These are phyloP conservation scores for Zootermopsis nevadensis DNA, from an alignment of 2,888 invertebrate species.

Conservation along the genomic window DNA sequence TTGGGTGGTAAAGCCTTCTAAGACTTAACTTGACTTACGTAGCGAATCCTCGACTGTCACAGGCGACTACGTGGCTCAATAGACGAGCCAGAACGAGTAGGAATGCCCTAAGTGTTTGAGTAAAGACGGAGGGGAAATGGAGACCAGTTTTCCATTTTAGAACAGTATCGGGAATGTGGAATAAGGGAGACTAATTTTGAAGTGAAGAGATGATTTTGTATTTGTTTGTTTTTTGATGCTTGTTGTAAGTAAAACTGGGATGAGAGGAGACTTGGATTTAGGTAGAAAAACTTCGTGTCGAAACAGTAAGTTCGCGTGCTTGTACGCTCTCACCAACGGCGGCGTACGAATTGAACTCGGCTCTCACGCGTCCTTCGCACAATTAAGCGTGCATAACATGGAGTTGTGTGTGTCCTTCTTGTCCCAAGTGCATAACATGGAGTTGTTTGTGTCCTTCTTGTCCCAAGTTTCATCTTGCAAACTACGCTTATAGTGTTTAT, in stretches of 20 bases:
- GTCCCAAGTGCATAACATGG: no score
- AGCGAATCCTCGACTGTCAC: conserved; percentile 50
- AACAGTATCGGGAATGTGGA: not conserved
- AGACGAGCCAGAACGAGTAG: conserved; percentile 18
- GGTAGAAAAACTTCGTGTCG: no score
- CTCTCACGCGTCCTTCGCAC: no score
- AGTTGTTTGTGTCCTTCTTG: no score
- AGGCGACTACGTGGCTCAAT: conserved; percentile 42
- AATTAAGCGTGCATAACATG: no score
- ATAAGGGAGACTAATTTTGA: not conserved
- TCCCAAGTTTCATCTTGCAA: no score
- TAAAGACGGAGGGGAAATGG: not conserved
- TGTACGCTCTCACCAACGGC: no score
- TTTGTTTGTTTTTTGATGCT: conserved; percentile 8
- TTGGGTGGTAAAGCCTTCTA: conserved; percentile 49
- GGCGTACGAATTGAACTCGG: no score
- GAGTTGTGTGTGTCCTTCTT: no score
- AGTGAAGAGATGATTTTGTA: conserved; percentile 12
- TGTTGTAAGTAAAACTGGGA: not conserved
- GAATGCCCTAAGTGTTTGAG: not conserved
- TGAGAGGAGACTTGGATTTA: not conserved
- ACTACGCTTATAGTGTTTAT: no score
- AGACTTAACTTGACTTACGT: conserved; percentile 52
- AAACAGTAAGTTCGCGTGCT: no score
- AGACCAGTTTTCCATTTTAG: conserved; percentile 21